A percentile compares a stretch with the other conserved stretches of the same genome.
Conservation (phyloP, 2,888 invertebrate species). For the Empis stercorea region DNA sequence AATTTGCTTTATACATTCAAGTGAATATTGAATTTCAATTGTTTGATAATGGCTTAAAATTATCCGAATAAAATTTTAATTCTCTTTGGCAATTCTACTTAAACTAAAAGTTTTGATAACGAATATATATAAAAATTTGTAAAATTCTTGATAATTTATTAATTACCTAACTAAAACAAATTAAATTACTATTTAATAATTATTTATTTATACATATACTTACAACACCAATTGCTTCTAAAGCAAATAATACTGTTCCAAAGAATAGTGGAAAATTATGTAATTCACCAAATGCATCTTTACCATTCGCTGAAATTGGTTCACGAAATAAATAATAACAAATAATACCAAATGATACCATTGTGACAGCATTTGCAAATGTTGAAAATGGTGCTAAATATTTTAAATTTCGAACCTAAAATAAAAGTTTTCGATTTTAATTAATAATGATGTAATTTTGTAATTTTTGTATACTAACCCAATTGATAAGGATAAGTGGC, state of each 20-base stretch:
- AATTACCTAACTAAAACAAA: no score
- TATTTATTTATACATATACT: slow-evolving; percentile 27
- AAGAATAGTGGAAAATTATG: slow-evolving; percentile 80
- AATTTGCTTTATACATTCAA: no score
- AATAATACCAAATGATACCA: slow-evolving; percentile 72
- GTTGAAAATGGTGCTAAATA: slow-evolving; percentile 81
- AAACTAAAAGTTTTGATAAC: no score
- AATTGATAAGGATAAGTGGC: slow-evolving; percentile 67
- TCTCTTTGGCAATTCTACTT: no score
- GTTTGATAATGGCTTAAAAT: no score
- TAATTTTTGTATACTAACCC: slow-evolving; percentile 58
- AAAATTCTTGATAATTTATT: no score
- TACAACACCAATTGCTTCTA: slow-evolving; percentile 89
- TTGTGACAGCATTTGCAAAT: slow-evolving; percentile 73
- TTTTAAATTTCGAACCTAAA: slow-evolving; percentile 69
- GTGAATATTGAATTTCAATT: no score
- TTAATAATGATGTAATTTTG: not conserved
- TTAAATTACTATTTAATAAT: no score
- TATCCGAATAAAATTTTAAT: no score
- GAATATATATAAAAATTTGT: no score
- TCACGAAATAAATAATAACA: slow-evolving; percentile 73
- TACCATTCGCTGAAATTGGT: slow-evolving; percentile 48
- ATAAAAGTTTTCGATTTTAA: slow-evolving; percentile 40
- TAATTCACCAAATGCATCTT: slow-evolving; percentile 49
- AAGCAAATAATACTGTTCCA: slow-evolving; percentile 88